These are phyloP conservation scores for Microplitis demolitor DNA, from an alignment of 1,140 invertebrate genomes.

Conservation along the genomic window DNA sequence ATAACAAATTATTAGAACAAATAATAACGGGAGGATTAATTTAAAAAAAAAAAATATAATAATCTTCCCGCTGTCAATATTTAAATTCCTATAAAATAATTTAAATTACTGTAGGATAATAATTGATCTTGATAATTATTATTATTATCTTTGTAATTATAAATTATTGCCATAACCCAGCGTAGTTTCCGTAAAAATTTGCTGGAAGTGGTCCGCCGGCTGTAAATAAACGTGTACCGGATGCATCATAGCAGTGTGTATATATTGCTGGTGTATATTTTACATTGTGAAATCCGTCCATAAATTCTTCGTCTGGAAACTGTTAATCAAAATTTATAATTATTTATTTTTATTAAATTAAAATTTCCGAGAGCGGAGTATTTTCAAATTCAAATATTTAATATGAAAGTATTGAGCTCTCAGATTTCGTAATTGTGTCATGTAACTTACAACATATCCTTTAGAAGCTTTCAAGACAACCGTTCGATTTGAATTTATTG, in stretches of 20 bases:
- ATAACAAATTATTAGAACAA: too few species aligned
- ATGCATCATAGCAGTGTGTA: constrained; percentile 93
- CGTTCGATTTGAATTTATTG: constrained; percentile 84
- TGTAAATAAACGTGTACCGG: constrained; percentile 88
- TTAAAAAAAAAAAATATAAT: too few species aligned
- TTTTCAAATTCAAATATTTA: too few species aligned
- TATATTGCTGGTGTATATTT: constrained; percentile 94
- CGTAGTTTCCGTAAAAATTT: constrained; percentile 81
- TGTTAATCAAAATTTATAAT: constrained; percentile 43
- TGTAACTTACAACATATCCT: constrained; percentile 80
- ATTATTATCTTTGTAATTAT: not conserved
- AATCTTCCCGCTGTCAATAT: too few species aligned
- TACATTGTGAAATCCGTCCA: constrained; percentile 80
- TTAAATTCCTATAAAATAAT: too few species aligned
- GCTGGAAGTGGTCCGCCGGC: constrained; percentile 92
- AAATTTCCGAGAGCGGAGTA: too few species aligned
- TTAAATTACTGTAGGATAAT: too few species aligned
- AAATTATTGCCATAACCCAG: constrained; percentile 70
- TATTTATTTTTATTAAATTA: not conserved
- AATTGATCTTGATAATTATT: too few species aligned
- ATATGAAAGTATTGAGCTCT: too few species aligned
- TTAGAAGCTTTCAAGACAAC: constrained; percentile 87
- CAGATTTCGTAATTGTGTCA: too few species aligned
- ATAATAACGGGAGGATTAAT: too few species aligned
- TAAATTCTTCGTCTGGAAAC: constrained; percentile 82